Base-by-base conservation (phyloP, 2,888 invertebrate species). In the Drosophila vallismaia region DNA sequence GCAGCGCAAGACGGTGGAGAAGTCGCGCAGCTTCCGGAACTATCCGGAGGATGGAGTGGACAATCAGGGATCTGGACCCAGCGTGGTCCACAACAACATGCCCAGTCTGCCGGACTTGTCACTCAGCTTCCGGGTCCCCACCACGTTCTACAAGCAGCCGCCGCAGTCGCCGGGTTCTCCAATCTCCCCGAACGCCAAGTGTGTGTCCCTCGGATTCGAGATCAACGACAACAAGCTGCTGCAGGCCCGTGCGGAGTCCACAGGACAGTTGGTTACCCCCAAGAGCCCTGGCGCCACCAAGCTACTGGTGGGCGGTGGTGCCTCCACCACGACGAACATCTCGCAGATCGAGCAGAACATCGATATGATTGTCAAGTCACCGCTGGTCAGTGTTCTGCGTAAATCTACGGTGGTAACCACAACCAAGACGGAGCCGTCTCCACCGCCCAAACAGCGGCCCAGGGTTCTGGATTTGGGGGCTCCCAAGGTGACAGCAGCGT, bases 11-110 rank as follows among this genome's bases (percentile, higher is more conserved):
- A 93, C 94, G 24, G 93, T 95, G 26, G 93, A 94, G 53, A 95
- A 95, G 89, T 95, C 95, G 2, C 94, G 95, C 74, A 95, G 95
- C 85, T 95, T 95, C 91, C 94, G 94, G 82, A 93, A 93, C 88
- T 93, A 93, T 71, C 93, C 93, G 33, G 93, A 94, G 77, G 88
- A 89, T 4, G 75, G 64, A 8, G 55, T 74, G 33, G 52, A 57
- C 3, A 42, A 7, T 9, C 40, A 42, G 8, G 19, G 36, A 36
- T 36, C 40, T 1, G 44, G 1, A 0, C 38, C 51, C 7, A 6
- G 59, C 0, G 49, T 51, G 8, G 71, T 86, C 50, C 89, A 85
- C 67, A 88, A 74, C 50, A 90, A 90, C 52, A 90, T 91, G 89
- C 91, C 91, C 68, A 91, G 90, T 71, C 74, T 91, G 60, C 91